Base-by-base conservation (phyloP, 2,113 vertebrate species). In the Gasterosteus aculeatus region DNA sequence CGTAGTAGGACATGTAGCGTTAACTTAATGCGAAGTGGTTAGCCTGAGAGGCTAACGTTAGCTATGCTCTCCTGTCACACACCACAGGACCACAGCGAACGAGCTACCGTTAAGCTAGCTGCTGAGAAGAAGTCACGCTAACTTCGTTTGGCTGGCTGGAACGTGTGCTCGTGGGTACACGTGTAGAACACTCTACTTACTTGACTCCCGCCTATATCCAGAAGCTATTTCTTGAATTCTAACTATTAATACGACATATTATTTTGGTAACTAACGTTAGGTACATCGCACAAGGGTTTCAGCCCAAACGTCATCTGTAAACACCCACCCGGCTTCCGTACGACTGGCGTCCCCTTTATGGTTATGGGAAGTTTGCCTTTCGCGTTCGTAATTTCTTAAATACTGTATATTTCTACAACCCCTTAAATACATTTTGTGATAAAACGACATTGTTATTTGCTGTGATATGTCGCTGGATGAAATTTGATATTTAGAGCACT, bases 321-420 rank as follows among this genome's bases (percentile, higher is more conserved):
- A 90, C 86, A 91, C 61, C 76, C 63, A 69, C 83, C 61, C 89
- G 70, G 85, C 92, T 93, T 92, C 92, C 91, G 89, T 86, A 85
- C 80, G 56, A 10, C n/a, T 35, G 12, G 65, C 81, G 86, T 26
- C 81, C 82, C 91, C 2, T 92, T 92, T 59, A 0, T 0, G 1
- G 0, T 5, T 29, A 19, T 84, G 5, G 88, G 85, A 90, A 70
- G 65, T 80, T 10, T 67, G 10, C 4, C 0, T 0, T 75, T 77
- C 71, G 0, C 3, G 10, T 39, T 67, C 22, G 3, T n/a, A 11
- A n/a, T 22, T 54, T 56, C 22, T 26, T 29, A 10, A 29, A 14
- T 29, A 56, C 11, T 6, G 53, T 29, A 12, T 56, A 56, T 56
- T 7, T 56, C 53, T 26, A 56, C 22, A 26, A 29, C 53, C 22